phyloP scores from a whole-genome alignment of 2,797 vertebrate genomes.

The Lagorchestes hirsutus region DNA sequence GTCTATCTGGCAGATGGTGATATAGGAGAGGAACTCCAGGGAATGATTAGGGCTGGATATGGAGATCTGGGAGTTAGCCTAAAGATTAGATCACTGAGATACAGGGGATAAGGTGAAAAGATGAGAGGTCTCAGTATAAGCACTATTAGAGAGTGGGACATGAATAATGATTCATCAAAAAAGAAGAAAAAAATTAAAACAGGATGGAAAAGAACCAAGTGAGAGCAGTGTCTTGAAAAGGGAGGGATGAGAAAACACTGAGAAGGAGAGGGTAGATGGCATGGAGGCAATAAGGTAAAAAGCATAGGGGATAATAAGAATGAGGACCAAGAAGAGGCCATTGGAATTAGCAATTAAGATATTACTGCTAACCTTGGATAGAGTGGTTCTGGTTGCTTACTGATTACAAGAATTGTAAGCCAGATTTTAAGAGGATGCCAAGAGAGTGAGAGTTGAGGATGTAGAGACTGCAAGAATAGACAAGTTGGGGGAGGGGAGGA shows the following conservation, averaged over 20 bases:
- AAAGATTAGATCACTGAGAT: background rate
- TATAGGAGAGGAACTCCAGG: background rate
- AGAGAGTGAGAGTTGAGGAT: background rate
- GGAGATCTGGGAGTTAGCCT: background rate
- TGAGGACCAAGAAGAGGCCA: background rate
- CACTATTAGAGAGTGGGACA: background rate
- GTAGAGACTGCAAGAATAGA: background rate
- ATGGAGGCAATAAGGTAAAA: background rate
- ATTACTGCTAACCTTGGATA: background rate
- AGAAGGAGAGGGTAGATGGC: background rate
- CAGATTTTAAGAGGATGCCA: background rate
- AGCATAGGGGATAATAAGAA: background rate
- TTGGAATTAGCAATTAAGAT: background rate
- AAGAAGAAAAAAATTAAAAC: background rate
- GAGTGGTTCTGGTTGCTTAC: background rate
- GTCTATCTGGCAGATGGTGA: background rate
- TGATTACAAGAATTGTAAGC: background rate
- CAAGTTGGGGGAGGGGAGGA: background rate
- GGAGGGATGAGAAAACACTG: background rate
- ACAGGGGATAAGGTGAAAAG: background rate
- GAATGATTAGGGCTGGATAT: background rate
- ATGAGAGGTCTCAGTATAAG: background rate
- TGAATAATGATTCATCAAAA: background rate
- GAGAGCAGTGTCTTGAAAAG: background rate
- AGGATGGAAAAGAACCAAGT: background rate